Evolutionary conservation across 2,888 invertebrate species (phyloP), one percentile per base, ranked within the genome.

Genomic region (Macaria notata): DNA sequence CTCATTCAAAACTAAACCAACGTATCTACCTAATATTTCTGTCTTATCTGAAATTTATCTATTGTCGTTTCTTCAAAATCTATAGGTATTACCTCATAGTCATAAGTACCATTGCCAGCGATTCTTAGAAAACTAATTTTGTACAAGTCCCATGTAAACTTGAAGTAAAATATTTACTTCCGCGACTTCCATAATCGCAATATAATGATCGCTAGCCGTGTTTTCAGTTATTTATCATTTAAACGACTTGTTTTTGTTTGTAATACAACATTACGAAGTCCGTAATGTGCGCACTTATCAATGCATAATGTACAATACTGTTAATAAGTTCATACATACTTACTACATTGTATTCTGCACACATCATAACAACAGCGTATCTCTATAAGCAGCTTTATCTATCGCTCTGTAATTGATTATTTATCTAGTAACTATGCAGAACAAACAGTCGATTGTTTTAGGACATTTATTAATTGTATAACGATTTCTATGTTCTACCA

Each of bases 341-440:
- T 53, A 43, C n/a, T 41, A 9, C n/a, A 4, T 5, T 36, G 33
- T 36, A 36, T 19, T 19, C 19, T 19, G 19, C 19, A 7, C 4
- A 36, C 33, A 36, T 36, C 9, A 30, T 43, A 49, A 33, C 44
- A 49, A 50, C 44, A 38, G 4, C 44, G 3, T 45, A 46, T 50
- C 50, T 33, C 39, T 41, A 33, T 46, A 31, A 49, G 39, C 8
- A 46, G 41, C n/a, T 29, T 9, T 36, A 36, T 36, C 33, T 4
- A 6, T 6, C 4, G 9, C 9, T 43, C 43, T 19, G 9, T 29
- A 6, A 42, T n/a, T 9, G 6, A 9, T 36, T 36, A 4, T 7
- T 36, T 58, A 58, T 58, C 57, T 44, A 39, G 57, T 49, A 46
- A 58, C 54, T 47, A 53, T 42, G 33, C 46, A 43, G 48, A 41